Percentiles rank a stretch among this genome's conserved stretches.
Evolutionary conservation across 2,113 vertebrate species (phyloP).

Genomic region (Procavia capensis): DNA sequence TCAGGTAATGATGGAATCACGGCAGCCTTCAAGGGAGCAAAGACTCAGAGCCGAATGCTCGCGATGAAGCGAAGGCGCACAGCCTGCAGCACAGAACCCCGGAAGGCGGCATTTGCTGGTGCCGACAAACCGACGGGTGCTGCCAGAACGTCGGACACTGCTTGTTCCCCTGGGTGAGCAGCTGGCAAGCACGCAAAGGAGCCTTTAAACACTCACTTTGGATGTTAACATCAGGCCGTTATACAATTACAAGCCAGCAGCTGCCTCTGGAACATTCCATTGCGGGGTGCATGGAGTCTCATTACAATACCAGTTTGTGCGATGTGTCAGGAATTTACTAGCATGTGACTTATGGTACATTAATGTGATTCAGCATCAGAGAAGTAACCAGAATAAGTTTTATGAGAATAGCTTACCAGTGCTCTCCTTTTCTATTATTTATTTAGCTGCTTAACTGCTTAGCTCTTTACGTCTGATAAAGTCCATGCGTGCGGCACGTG

Average conservation of each 20-base stretch:
- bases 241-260: not conserved
- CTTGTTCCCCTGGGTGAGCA: not conserved
- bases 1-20: constrained; percentile 80
- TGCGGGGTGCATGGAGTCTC: not conserved
- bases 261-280: constrained; percentile 18
- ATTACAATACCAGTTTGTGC: constrained; percentile 1
- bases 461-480: constrained; percentile 56
- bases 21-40: constrained; percentile 77
- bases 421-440: not conserved
- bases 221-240: not conserved
- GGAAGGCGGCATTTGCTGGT: not conserved
- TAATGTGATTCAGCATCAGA: constrained; percentile 22
- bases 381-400: constrained; percentile 1
- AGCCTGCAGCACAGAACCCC: not conserved
- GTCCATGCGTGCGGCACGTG: too few relatives aligned
- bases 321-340: not conserved
- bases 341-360: not conserved
- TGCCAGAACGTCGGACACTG: not conserved
- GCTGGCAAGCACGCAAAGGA: constrained; percentile 29
- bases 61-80: constrained; percentile 31
- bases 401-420: constrained; percentile 25
- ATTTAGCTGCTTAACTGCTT: not conserved
- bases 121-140: not conserved
- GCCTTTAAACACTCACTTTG: not conserved
- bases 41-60: constrained; percentile 63